A percentile compares a stretch with the other conserved stretches of the same genome.
Evolutionary conservation across 1,140 invertebrate species (phyloP).

Genomic region (Drosophila pectinifera): DNA sequence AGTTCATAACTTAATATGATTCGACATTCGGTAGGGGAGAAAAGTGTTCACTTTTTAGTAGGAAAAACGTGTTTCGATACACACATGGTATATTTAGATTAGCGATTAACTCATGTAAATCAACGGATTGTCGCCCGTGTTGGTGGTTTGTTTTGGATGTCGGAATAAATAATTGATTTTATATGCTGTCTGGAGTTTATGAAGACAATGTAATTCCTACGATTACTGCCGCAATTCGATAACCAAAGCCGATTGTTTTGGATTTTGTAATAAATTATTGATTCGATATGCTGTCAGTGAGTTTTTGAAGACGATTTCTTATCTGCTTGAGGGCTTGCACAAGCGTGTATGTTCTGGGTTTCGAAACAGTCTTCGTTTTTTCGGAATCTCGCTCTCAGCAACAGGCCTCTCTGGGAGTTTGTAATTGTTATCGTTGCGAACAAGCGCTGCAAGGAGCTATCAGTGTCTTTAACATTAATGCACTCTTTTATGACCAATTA

Average conservation of each 20-base stretch:
- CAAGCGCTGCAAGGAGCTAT: conserved; percentile 36
- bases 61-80: conserved; percentile 10
- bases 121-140: not conserved
- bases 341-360: conserved; percentile 6
- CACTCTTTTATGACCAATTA: conserved; percentile 63
- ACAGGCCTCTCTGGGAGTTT: conserved; percentile 1
- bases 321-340: not conserved
- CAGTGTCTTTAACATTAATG: conserved; percentile 51
- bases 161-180: conserved; percentile 3
- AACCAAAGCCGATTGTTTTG: conserved; percentile 2
- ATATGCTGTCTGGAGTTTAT: too few species aligned
- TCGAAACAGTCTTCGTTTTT: conserved; percentile 11
- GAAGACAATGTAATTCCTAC: too few species aligned
- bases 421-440: conserved; percentile 28
- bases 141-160: not conserved
- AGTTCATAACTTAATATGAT: conserved; percentile 1
- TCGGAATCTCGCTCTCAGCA: not conserved
- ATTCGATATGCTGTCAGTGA: conserved; percentile 12
- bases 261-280: conserved; percentile 18
- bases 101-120: not conserved
- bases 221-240: conserved; percentile 7
- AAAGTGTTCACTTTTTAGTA: not conserved
- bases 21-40: not conserved
- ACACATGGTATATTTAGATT: not conserved
- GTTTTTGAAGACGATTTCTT: conserved; percentile 11